A percentile compares a stretch with the other conserved stretches of the same genome.
Conservation (phyloP, 2,797 vertebrate species). For the Spinus pinus region DNA sequence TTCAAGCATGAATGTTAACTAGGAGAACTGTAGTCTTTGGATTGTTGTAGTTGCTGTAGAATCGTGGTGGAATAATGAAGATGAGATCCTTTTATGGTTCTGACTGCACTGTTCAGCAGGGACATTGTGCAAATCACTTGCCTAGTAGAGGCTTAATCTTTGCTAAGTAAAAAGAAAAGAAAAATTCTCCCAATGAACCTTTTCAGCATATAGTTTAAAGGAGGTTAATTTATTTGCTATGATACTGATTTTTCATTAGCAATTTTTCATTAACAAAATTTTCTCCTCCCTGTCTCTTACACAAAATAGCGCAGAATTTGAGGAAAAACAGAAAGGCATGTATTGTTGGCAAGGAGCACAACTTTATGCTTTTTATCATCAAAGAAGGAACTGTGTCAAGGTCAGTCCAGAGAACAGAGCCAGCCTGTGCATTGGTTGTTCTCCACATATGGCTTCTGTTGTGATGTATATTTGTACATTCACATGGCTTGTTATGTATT, state of each 20-base stretch:
- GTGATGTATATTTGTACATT: neutral
- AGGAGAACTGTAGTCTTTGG: neutral
- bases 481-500: neutral
- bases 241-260: neutral
- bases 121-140: neutral
- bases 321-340: neutral
- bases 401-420: neutral
- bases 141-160: conserved; percentile 14
- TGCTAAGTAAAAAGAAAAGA: neutral
- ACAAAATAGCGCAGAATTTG: neutral
- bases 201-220: neutral
- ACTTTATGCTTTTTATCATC: neutral
- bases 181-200: neutral
- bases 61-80: conserved; percentile 22
- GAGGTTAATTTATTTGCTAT: neutral
- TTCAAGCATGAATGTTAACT: conserved; percentile 46
- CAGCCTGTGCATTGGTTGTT: neutral
- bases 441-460: neutral
- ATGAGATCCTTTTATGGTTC: neutral
- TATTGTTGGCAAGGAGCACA: neutral
- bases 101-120: neutral
- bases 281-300: neutral
- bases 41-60: conserved; percentile 12
- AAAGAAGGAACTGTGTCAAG: neutral
- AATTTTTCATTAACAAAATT: neutral